A percentile compares a stretch with the other conserved stretches of the same genome.
Conservation (phyloP, 2,888 invertebrate species). For the Andrena marginata region DNA sequence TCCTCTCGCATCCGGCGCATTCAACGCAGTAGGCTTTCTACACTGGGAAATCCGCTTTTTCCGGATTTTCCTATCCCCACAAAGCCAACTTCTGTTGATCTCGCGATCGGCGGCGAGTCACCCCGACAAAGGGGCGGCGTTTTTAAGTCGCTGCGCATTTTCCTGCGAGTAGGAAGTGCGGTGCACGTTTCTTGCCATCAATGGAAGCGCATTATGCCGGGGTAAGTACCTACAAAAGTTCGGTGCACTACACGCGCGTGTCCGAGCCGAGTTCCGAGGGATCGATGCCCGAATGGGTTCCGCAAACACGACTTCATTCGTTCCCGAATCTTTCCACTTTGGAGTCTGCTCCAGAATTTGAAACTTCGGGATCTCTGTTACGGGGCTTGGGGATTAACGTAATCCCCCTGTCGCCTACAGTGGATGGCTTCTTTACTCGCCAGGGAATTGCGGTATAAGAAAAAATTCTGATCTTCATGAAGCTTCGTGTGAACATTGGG, state of each 20-base stretch:
- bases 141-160: slow-evolving; percentile 23
- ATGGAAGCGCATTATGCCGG: slow-evolving; percentile 2
- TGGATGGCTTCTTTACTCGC: no score
- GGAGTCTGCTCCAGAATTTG: background rate
- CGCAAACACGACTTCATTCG: slow-evolving; percentile 46
- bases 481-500: no score
- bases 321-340: slow-evolving; percentile 3
- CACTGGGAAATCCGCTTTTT: slow-evolving; percentile 74
- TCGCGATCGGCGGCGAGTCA: slow-evolving; percentile 37
- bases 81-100: slow-evolving; percentile 17
- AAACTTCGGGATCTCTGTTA: background rate
- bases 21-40: slow-evolving; percentile 52
- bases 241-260: slow-evolving; percentile 38
- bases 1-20: slow-evolving; percentile 73
- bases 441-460: no score
- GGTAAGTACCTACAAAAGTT: no score
- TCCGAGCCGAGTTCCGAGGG: slow-evolving; percentile 21
- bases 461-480: no score
- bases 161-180: slow-evolving; percentile 5
- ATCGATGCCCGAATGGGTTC: slow-evolving; percentile 12
- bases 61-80: slow-evolving; percentile 68
- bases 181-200: slow-evolving; percentile 28
- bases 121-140: slow-evolving; percentile 15
- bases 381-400: background rate
- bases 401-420: background rate